Evolutionary conservation across 2,113 vertebrate species (phyloP), one percentile per base, ranked within the genome.

Genomic region (Pimephales promelas): DNA sequence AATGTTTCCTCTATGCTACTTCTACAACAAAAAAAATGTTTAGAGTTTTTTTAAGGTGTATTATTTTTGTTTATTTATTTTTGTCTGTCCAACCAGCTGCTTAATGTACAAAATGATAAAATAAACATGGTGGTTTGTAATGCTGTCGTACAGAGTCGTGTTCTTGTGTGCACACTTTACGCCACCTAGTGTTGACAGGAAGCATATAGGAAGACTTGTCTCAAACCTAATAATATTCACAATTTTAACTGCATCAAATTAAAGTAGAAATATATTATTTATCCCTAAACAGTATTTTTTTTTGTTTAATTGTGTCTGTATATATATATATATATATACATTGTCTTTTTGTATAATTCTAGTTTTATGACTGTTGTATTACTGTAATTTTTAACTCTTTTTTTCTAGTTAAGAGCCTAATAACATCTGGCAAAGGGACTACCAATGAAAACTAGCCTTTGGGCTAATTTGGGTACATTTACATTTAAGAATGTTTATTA

Each of bases 101-200:
- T 56, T 26, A 71, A 74, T 85, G 80, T 83, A 8, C 68, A 79
- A 82, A 47, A 16, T 84, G 54, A 77, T 28, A 6, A 87, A 85
- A 80, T 85, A 87, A 87, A 83, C 3, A 74, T 62, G 45, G 10
- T 26, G 36, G 54, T 87, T 79, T 82, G 79, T 85, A 80, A 85
- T 28, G 9, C 62, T 10, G 20, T 28, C 3, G 2, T 57, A 40
- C 40, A 40, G 40, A 40, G 13, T 47, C 18, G 28, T 66, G 34
- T n/a, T 14, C 26, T 68, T 54, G 3, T n/a, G 45, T 83, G 54
- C 10, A 40, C 52, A 45, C 79, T 52, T 56, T 82, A 20, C 73
- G 2, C 83, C 54, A 74, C 75, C 86, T 85, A 75, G 79, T 85
- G 86, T 83, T 64, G 26, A 78, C 72, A 56, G 18, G 7, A 24